Base-by-base conservation (phyloP, 2,888 invertebrate species). In the Drosophila villosipedis region DNA sequence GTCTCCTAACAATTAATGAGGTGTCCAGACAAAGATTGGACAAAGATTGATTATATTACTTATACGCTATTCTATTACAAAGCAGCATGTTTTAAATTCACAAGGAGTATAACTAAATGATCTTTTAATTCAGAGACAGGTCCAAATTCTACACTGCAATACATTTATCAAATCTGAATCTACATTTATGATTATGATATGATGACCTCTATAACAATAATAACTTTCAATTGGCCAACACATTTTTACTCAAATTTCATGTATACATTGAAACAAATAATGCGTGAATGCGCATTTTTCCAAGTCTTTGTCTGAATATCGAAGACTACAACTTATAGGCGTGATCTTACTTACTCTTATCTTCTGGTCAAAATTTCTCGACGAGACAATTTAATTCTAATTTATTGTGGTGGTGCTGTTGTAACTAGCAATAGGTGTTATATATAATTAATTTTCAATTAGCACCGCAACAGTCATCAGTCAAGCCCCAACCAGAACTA, bases 401-500 rank as follows among this genome's bases (percentile, higher is more conserved):
- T 28, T 28, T 28, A 3, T 28, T 25, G 47, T 47, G 47, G 22
- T 16, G 14, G 4, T 4, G 1, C 22, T 25, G 22, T 47, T 25
- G 22, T 25, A 4, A 16, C 22, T 5, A 4, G 22, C 14, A 35
- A 28, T 41, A 28, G 16, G 22, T n/a, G 52, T 49, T 35, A 28
- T 43, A 68, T 47, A 63, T 50, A 77, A 52, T 60, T 47, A 50
- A 60, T 57, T 63, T 73, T 60, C 76, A 78, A 76, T 76, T 78
- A 76, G 61, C 61, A 60, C 59, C 47, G 10, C 35, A 74, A 41
- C 37, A 65, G 78, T 28, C 72, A 64, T 57, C 57, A 68, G 50
- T 60, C 37, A 52, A 37, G 41, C 31, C 25, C 59, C 33, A 63
- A 37, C 47, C 61, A 39, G 57, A 47, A 79, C 68, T 64, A 77